A percentile compares a stretch with the other conserved stretches of the same genome.
Conservation (phyloP, 2,797 vertebrate species). For the Acanthis flammea region DNA sequence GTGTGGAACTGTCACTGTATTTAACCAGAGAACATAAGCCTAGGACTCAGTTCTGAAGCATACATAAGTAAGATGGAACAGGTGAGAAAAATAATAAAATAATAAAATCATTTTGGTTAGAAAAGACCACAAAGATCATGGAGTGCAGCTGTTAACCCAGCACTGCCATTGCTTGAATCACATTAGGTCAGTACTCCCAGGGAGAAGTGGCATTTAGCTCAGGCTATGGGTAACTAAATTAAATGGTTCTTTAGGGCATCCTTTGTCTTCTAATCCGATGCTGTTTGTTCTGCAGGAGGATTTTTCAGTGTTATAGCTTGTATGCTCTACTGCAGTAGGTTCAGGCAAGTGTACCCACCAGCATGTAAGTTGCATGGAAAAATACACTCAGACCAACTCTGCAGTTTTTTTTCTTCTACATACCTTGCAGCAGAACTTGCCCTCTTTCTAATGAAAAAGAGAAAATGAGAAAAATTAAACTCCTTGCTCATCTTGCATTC, state of each 20-base stretch:
- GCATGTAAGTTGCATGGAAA: neutral
- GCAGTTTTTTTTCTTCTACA: neutral
- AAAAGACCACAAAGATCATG: neutral
- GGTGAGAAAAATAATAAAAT: neutral
- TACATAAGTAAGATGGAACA: neutral
- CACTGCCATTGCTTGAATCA: neutral
- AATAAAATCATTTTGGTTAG: neutral
- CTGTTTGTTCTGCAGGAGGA: neutral
- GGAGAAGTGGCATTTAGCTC: neutral
- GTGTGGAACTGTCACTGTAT: neutral
- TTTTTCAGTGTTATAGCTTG: neutral
- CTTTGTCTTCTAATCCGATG: neutral
- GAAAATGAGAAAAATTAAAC: neutral
- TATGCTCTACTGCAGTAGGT: neutral
- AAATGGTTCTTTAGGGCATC: neutral
- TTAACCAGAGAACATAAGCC: neutral
- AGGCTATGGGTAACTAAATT: neutral
- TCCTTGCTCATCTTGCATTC: neutral
- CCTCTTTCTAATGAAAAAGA: neutral
- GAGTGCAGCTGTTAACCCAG: neutral
- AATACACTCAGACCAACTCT: neutral
- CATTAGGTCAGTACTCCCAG: neutral
- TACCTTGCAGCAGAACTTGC: neutral
- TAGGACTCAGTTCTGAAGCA: neutral
- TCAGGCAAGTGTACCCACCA: neutral